Evolutionary conservation across 1,140 invertebrate species (phyloP).

Genomic region (Caerostris extrusa): DNA sequence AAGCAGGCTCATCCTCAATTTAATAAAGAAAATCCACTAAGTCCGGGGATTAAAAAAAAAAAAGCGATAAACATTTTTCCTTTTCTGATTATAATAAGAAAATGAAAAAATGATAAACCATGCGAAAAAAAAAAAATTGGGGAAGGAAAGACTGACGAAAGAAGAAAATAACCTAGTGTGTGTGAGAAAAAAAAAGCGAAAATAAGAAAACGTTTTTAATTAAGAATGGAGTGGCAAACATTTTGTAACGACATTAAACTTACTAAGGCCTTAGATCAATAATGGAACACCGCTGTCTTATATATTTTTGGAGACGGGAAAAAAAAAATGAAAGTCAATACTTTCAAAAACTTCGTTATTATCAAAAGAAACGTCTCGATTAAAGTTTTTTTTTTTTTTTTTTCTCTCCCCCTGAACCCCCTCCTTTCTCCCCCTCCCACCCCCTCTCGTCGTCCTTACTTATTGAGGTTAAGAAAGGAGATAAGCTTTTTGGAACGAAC

Average conservation of each 20-base stretch:
- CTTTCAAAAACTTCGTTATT: slow-evolving; percentile 77
- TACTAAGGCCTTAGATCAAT: slow-evolving; percentile 75
- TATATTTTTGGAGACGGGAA: slow-evolving; percentile 66
- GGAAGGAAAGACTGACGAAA: slow-evolving; percentile 57
- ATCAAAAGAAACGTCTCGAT: slow-evolving; percentile 77
- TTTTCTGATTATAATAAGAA: slow-evolving; percentile 78
- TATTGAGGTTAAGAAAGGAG: slow-evolving; percentile 73
- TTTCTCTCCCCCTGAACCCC: not conserved
- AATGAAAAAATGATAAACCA: slow-evolving; percentile 77
- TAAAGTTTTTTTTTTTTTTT: slow-evolving; percentile 74
- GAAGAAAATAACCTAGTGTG: slow-evolving; percentile 72
- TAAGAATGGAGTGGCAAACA: slow-evolving; percentile 77
- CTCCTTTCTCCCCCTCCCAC: not conserved
- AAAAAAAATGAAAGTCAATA: slow-evolving; percentile 77
- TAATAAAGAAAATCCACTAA: slow-evolving; percentile 77
- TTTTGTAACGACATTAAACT: slow-evolving; percentile 77
- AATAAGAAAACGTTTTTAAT: slow-evolving; percentile 78
- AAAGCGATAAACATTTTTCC: slow-evolving; percentile 78
- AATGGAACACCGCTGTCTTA: slow-evolving; percentile 73
- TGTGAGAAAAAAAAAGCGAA: slow-evolving; percentile 62
- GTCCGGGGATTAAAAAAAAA: slow-evolving; percentile 72
- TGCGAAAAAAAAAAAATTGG: slow-evolving; percentile 33
- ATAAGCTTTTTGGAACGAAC: slow-evolving; percentile 73
- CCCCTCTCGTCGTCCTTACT: not conserved
- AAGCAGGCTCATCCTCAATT: slow-evolving; percentile 73